These are phyloP conservation scores for Athene noctua DNA, from an alignment of 2,113 vertebrate genomes.

Conservation along the genomic window DNA sequence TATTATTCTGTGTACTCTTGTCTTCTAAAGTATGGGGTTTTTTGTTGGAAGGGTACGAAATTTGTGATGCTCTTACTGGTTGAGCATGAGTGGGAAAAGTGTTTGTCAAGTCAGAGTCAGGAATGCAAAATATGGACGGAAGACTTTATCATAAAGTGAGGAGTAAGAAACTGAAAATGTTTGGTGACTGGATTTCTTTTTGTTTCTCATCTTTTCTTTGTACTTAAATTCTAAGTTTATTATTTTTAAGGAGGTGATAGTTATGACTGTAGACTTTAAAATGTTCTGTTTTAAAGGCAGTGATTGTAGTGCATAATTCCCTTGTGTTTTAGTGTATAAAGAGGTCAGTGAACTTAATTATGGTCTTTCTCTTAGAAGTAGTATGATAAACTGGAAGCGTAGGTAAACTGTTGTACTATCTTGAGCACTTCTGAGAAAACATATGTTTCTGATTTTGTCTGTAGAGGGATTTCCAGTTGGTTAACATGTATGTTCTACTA, in stretches of 20 bases:
- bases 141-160: not conserved
- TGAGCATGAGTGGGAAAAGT: not conserved
- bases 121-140: not conserved
- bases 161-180: not conserved
- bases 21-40: not conserved
- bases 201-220: not conserved
- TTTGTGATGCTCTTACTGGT: not conserved
- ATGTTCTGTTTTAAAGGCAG: not conserved
- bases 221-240: not conserved
- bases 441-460: not conserved
- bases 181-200: not conserved
- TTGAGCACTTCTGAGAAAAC: not conserved
- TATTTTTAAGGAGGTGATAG: not conserved
- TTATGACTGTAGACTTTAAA: not conserved
- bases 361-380: not conserved
- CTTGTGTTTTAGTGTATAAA: not conserved
- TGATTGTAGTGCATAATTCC: not conserved
- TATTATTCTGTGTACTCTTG: not conserved
- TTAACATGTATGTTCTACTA: not conserved
- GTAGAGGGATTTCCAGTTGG: not conserved
- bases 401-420: not conserved
- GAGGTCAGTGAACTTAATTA: not conserved
- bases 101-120: not conserved
- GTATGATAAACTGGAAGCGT: not conserved
- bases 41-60: not conserved